Evolutionary conservation across 2,797 vertebrate genomes (phyloP), one percentile per base, ranked within the genome.

Genomic region (Morus bassanus): DNA sequence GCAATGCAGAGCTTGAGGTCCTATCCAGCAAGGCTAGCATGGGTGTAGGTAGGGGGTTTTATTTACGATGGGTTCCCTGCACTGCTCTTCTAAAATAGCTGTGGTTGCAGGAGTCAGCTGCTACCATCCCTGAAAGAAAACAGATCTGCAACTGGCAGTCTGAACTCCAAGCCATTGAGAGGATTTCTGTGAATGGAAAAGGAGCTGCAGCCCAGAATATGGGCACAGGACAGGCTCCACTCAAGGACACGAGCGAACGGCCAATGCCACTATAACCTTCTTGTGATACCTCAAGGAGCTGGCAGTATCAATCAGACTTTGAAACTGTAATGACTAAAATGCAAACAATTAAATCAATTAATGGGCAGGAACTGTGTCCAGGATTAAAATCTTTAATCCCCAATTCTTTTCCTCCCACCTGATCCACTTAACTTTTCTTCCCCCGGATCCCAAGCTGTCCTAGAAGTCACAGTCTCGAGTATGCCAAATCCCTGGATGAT

Each of bases 191-290:
- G n/a, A 81, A 60, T 4, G 39, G 28, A 69, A 88, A 74, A 72
- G 65, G 33, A 84, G 48, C 46, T 88, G 54, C 57, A 84, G 54
- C 59, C 59, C 75, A 60, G 48, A 83, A 82, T 12, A 76, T 0
- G 2, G 60, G 13, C 64, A 83, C 37, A 60, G 15, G 23, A 56
- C 1, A 3, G 10, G 16, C 21, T 46, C 46, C 16, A 12, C 35
- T 91, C 37, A 53, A 57, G 25, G 33, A 75, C 1, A 1, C 0
- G 0, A 24, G 13, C 0, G 0, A 4, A 7, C 28, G n/a, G 7
- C 37, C 9, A 10, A 18, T 0, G 3, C 9, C 25, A 41, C 21
- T 65, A 33, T 10, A 60, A 50, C 13, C 39, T 45, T 53, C 69
- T 77, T 68, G 31, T 56, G 45, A 83, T 30, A 76, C 35, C 57